These are phyloP conservation scores for Ceratothoa steindachneri DNA, from an alignment of 2,888 invertebrate genomes.

Conservation along the genomic window DNA sequence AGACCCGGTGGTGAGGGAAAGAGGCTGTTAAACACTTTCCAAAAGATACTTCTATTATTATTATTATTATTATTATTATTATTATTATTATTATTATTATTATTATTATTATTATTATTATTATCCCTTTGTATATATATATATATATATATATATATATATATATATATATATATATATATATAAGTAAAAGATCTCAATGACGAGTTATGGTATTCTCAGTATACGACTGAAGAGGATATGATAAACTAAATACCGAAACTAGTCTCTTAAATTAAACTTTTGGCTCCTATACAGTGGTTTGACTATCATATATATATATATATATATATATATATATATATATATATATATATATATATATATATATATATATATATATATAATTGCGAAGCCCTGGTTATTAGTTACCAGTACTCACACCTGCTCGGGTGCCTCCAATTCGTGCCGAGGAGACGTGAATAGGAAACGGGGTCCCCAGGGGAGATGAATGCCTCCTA, in stretches of 20 bases:
- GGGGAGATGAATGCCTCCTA: neutral
- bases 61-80: slow-evolving; percentile 2
- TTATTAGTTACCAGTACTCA: neutral
- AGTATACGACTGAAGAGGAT: too few species aligned
- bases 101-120: slow-evolving; percentile 14
- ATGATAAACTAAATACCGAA: too few species aligned
- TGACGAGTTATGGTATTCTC: too few species aligned
- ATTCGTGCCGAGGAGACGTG: slow-evolving; percentile 19
- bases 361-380: slow-evolving; percentile 13
- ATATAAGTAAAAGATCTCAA: neutral
- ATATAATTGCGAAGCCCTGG: too few species aligned
- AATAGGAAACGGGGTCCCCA: neutral
- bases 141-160: neutral
- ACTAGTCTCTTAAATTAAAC: too few species aligned
- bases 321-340: slow-evolving; percentile 16
- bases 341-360: slow-evolving; percentile 20
- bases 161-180: neutral
- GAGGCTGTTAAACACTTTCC: too few species aligned
- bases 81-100: slow-evolving; percentile 17
- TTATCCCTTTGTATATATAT: neutral
- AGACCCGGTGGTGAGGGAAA: too few species aligned
- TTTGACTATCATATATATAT: slow-evolving; percentile 2
- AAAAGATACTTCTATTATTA: neutral
- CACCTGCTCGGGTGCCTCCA: slow-evolving; percentile 29
- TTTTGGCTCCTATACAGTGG: too few species aligned